Evolutionary conservation across 1,140 invertebrate species (phyloP), one percentile per base, ranked within the genome.

Genomic region (Achatina immaculata): DNA sequence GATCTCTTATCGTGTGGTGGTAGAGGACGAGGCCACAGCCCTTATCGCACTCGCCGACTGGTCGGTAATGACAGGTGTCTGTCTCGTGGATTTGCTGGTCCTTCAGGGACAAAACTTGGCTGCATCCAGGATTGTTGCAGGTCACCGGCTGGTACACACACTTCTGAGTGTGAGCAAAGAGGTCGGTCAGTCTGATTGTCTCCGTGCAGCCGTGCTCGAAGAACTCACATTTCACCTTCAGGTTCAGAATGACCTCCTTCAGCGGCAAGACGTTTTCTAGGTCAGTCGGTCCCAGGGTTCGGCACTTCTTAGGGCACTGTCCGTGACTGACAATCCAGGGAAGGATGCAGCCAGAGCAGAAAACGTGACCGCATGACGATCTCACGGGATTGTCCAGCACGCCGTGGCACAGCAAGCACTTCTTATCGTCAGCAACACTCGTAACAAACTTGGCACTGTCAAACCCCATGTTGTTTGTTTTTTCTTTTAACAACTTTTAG

Each of bases 341-440:
- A 31, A 85, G 72, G 69, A 86, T 86, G 75, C 87, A 88, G 16
- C 84, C 84, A 0, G 84, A 86, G 81, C 87, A 88, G 77, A 84
- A 88, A n/a, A 86, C 79, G 68, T 88, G 87, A 40, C 83, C 81
- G 73, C 87, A 88, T 6, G 85, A 66, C 0, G 87, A 84, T n/a
- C 82, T 66, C 14, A 88, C 82, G 0, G 87, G 87, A 79, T 88
- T 86, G 58, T 86, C 85, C 80, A 88, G 68, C 6, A 88, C 85
- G 11, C 85, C 83, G 21, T 79, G 62, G 76, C 87, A 88, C 48
- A 88, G 62, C 19, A 51, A n/a, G 81, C 87, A 88, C 24, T 81
- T 83, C 74, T 85, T 85, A 38, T 86, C 84, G 43, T 88, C 86
- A 4, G 78, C 75, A 55, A 88, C 73, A 24, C 71, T 80, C 28